Evolutionary conservation across 2,888 invertebrate species (phyloP), one percentile per base, ranked within the genome.

Genomic region (Conistra vaccinii): DNA sequence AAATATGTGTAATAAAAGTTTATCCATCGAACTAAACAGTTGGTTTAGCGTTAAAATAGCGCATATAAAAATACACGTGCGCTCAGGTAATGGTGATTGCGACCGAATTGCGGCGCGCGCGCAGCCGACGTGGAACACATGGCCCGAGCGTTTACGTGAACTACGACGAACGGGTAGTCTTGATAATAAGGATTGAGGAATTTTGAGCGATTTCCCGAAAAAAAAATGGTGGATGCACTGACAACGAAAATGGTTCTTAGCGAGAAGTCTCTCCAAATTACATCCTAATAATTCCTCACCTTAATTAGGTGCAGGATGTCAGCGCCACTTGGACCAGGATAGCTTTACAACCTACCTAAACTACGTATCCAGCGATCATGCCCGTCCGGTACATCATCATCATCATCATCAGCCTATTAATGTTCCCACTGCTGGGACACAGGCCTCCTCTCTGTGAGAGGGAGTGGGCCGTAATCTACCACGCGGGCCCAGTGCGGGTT

Each of bases 31-130:
- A 81, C 76, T 84, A 81, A 87, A 82, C 81, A 61, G 83, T 83
- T 77, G 84, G 79, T 84, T 88, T 85, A 88, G 85, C 63, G 82
- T 90, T 90, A 88, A 92, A 92, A 92, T 93, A 91, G 92, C 89
- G 89, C 86, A 91, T 90, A 92, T 94, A 95, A 94, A 95, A 94
- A 95, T 93, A 95, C 92, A 91, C 87, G 87, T 87, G 92, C 93
- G 94, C 92, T 93, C 92, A 92, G 91, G 91, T 93, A 93, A 94
- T 93, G 94, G 92, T 92, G 94, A 94, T 93, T 91, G 94, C 91
- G 92, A 89, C 90, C 90, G 92, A 90, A 93, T 93, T 92, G 94
- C 91, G 92, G 93, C 93, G 93, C 91, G 87, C 91, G 93, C 93
- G 92, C 92, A 91, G 85, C 80, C 90, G 92, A 94, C 91, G 88